Conservation (phyloP, 2,113 vertebrate genomes). For the Procapra przewalskii region DNA sequence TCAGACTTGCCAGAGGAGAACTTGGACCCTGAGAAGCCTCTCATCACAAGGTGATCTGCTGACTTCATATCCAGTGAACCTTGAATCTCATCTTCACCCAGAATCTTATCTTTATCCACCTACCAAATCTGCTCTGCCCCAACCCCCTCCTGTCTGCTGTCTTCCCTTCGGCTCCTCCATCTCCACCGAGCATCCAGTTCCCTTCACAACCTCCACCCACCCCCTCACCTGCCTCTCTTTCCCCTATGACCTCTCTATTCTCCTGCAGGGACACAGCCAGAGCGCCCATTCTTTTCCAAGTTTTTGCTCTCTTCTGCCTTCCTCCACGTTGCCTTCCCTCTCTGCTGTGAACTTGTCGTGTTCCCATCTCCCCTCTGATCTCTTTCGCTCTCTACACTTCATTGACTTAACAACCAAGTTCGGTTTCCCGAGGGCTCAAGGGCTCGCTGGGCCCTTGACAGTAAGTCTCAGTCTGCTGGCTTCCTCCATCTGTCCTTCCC, state of each 20-base stretch:
- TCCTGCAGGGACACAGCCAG: not conserved
- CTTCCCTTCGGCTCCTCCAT: not conserved
- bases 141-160: not conserved
- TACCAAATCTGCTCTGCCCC: not conserved
- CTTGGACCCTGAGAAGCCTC: not conserved
- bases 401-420: not conserved
- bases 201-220: not conserved
- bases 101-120: not conserved
- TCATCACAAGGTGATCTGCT: not conserved
- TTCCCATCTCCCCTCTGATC: not conserved
- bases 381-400: not conserved
- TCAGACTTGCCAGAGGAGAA: not conserved
- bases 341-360: rapidly evolving
- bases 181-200: not conserved
- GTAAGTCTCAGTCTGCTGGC: rapidly evolving
- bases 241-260: not conserved
- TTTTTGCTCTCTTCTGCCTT: not conserved
- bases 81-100: not conserved
- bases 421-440: not conserved
- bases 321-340: not conserved
- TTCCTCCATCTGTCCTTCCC: not conserved
- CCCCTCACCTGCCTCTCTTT: not conserved
- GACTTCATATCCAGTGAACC: not conserved
- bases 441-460: not conserved
- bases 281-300: not conserved